A percentile compares a stretch with the other conserved stretches of the same genome.
Evolutionary conservation across 35 echinoderm and acorn worm species (phyloP).

Genomic region (Apostichopus californicus): DNA sequence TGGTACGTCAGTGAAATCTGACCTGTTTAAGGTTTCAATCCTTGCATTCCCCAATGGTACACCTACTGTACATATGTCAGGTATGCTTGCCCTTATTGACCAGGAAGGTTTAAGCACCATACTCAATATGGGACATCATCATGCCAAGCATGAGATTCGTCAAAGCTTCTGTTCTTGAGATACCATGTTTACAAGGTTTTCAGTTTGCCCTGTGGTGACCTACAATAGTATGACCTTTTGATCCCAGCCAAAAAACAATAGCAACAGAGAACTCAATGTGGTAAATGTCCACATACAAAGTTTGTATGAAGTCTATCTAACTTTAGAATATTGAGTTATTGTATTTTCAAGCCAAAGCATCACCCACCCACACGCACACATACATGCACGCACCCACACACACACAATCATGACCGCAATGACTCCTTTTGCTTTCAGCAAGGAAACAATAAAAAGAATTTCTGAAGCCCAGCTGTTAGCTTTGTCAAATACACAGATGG

Average conservation of each 20-base stretch:
- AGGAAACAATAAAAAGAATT: too few relatives aligned
- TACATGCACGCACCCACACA: too few relatives aligned
- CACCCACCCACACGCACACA: neutral
- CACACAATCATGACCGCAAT: too few relatives aligned
- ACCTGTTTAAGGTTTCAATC: too few relatives aligned
- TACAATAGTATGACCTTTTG: neutral
- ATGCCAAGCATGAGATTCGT: neutral
- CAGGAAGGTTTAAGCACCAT: too few relatives aligned
- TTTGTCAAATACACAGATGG: neutral
- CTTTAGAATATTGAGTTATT: neutral
- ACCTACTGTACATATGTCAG: too few relatives aligned
- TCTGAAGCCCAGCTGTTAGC: too few relatives aligned
- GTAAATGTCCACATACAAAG: neutral
- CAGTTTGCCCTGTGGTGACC: neutral
- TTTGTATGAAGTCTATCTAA: neutral
- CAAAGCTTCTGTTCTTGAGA: neutral
- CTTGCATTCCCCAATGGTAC: too few relatives aligned
- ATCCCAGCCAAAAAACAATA: neutral
- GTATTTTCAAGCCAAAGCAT: neutral
- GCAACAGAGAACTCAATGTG: neutral
- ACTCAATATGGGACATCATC: neutral
- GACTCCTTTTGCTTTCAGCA: too few relatives aligned
- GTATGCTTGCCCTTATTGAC: too few relatives aligned
- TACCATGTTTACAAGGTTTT: neutral
- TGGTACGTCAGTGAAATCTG: too few relatives aligned